Conservation (phyloP, 2,797 vertebrate genomes). For the Tenualosa thibaudeaui region DNA sequence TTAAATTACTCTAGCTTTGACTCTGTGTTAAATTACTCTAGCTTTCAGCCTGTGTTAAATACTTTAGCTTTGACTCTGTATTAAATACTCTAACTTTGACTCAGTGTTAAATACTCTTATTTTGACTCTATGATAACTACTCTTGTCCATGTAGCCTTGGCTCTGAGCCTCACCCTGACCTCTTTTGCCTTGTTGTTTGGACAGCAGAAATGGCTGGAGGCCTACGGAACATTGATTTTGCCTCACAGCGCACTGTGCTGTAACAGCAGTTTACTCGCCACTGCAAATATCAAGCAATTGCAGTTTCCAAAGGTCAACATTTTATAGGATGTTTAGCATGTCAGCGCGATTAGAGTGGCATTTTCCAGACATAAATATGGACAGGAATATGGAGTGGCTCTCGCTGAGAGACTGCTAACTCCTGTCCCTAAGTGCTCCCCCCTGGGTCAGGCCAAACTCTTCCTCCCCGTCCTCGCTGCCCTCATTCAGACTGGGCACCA, state of each 20-base stretch:
- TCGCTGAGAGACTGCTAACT: constrained; percentile 29
- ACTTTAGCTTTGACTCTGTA: too few species aligned
- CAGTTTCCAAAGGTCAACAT: constrained; percentile 63
- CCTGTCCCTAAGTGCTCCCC: not conserved
- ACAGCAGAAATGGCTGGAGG: not conserved
- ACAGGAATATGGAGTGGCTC: constrained; percentile 37
- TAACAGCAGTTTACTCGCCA: constrained; percentile 62
- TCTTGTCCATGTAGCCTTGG: not conserved
- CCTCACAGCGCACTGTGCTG: constrained; percentile 47
- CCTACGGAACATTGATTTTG: constrained; percentile 62
- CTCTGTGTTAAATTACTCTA: not conserved
- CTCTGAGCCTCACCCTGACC: not conserved
- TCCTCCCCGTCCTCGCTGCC: too few species aligned
- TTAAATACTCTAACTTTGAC: too few species aligned
- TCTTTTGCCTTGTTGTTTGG: not conserved
- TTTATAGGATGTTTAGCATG: constrained; percentile 69
- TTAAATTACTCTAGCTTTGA: not conserved
- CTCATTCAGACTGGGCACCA: too few species aligned
- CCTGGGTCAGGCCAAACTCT: too few species aligned
- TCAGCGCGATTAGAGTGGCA: constrained; percentile 52
- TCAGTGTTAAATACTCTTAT: not conserved
- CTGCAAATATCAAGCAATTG: constrained; percentile 70
- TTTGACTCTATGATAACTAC: not conserved
- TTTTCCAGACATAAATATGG: constrained; percentile 45
- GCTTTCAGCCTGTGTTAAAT: not conserved